A percentile compares a stretch with the other conserved stretches of the same genome.
Evolutionary conservation across 1,140 invertebrate species (phyloP).

Genomic region (Lysiphlebus fabarum): DNA sequence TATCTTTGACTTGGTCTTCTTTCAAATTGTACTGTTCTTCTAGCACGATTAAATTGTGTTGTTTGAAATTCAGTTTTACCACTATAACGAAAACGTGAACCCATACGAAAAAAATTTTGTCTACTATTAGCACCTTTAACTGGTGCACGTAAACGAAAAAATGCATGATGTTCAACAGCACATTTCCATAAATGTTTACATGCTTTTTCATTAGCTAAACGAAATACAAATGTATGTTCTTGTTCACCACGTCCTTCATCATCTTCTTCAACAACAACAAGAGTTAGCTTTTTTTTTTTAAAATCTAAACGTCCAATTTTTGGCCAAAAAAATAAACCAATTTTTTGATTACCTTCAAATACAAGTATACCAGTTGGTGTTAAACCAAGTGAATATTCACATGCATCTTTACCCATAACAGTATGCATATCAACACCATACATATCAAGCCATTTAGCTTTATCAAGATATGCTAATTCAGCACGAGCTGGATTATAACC

Average conservation of each 20-base stretch:
- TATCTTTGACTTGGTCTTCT: constrained; percentile 94
- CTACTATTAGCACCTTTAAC: constrained; percentile 83
- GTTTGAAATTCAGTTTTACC: constrained; percentile 96
- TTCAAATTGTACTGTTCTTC: constrained; percentile 92
- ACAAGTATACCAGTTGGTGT: constrained; percentile 97
- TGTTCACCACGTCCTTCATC: constrained; percentile 84
- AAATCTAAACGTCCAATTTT: constrained; percentile 92
- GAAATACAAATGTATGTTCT: constrained; percentile 81
- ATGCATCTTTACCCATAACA: constrained; percentile 81
- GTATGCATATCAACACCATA: constrained; percentile 96
- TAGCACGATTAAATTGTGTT: constrained; percentile 80
- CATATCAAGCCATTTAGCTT: constrained; percentile 94
- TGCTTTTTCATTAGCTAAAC: constrained; percentile 92
- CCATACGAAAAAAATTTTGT: constrained; percentile 97
- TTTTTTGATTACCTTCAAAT: constrained; percentile 92
- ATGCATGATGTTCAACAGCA: constrained; percentile 97
- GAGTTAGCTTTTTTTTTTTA: constrained; percentile 92
- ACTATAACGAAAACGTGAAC: constrained; percentile 91
- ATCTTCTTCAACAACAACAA: constrained; percentile 95
- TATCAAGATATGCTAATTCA: constrained; percentile 87
- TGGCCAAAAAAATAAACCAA: constrained; percentile 98
- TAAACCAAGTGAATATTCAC: constrained; percentile 93
- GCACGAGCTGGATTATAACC: constrained; percentile 86
- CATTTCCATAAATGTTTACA: constrained; percentile 99
- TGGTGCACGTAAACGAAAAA: constrained; percentile 90